Evolutionary conservation across 2,113 vertebrate species (phyloP), one percentile per base, ranked within the genome.

Genomic region (Labeo catla): DNA sequence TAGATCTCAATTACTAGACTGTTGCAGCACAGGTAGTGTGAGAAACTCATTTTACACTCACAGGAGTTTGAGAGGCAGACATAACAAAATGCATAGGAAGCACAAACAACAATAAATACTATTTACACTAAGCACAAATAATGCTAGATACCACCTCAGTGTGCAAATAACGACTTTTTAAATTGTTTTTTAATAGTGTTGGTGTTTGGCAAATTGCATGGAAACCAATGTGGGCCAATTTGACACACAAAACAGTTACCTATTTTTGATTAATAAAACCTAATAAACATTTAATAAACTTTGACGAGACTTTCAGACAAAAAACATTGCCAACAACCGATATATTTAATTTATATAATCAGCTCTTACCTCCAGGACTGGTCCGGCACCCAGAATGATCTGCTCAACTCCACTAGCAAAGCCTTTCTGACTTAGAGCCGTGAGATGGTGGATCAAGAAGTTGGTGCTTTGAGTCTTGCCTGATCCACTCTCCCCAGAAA

Each of bases 401-500:
- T 99, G 98, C 92, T 99, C 98, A 86, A 99, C 98, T 90, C 98
- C 98, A 3, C 98, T 99, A 89, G 97, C 98, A 90, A 98, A 99
- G 79, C 98, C 98, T 87, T 99, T 99, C 94, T 99, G 98, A 92
- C 98, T 99, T 87, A 99, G 97, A 50, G 98, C 98, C 0, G 98
- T 99, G 89, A 99, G 96, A 93, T 99, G 98, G 91, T 99, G 98
- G 91, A 99, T 99, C 84, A 99, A 96, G 87, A 99, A 99, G 94
- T 99, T 99, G 90, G 98, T 99, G 94, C 98, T 99, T 92, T 99
- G 98, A 0, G 98, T 99, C 93, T 99, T 99, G 36, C 98, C 98
- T 0, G 98, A 99, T 81, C 98, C 98, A 0, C 98, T 99, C 92
- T 99, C 98, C 85, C 98, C 98, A 0, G 98, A 99, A 92, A 99